Evolutionary conservation across 2,888 invertebrate genomes (phyloP).

Genomic region (Tetragonula carbonaria): DNA sequence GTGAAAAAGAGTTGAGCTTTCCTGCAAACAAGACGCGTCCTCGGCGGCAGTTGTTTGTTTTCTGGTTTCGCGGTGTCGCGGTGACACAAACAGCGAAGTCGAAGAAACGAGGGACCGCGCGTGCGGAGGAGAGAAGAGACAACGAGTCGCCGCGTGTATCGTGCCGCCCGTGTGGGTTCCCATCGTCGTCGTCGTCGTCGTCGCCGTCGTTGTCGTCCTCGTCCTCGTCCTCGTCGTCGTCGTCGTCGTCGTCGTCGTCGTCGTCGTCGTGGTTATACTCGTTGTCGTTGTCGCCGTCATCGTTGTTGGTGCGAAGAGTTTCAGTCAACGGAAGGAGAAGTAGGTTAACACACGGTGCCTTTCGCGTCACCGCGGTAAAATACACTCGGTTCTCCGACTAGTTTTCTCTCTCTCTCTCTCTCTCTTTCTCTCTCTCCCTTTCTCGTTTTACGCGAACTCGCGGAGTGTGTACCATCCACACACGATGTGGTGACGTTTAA

Average conservation of each 20-base stretch:
- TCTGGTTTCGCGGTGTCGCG: constrained; percentile 59
- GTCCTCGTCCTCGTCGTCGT: background rate
- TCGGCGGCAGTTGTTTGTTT: constrained; percentile 55
- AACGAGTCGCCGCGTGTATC: constrained; percentile 44
- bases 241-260: constrained; percentile 19
- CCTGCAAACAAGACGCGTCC: constrained; percentile 67
- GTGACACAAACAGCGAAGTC: constrained; percentile 52
- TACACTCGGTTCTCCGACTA: constrained; percentile 16
- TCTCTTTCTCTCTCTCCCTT: constrained; percentile 17
- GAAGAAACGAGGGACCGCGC: constrained; percentile 36
- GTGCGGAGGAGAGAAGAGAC: constrained; percentile 45
- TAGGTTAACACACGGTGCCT: constrained; percentile 50
- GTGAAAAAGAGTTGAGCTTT: constrained; percentile 64
- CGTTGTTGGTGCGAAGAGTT: constrained; percentile 43
- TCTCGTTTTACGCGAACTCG: constrained; percentile 38
- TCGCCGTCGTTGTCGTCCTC: constrained; percentile 22
- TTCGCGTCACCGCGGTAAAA: constrained; percentile 32
- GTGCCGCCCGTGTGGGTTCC: constrained; percentile 17
- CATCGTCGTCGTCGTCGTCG: background rate
- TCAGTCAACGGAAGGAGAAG: constrained; percentile 54
- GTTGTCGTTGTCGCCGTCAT: constrained; percentile 16
- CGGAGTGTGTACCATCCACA: constrained; percentile 41
- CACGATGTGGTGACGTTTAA: constrained; percentile 59
- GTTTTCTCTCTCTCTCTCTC: constrained; percentile 8
- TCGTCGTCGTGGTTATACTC: background rate